Base-by-base conservation (phyloP, 2,797 vertebrate species). In the Lagodon rhomboides region DNA sequence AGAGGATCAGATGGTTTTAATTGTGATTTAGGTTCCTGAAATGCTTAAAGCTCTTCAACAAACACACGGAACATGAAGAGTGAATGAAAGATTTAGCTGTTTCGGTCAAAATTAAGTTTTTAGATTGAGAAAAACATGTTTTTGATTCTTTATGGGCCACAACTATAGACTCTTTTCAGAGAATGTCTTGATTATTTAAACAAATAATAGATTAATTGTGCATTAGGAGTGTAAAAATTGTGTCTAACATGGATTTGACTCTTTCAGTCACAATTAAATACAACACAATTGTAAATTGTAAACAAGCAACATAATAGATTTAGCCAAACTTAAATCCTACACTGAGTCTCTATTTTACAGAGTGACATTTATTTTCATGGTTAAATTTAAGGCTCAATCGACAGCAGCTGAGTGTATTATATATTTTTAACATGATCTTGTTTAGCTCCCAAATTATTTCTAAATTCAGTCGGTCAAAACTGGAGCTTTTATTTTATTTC, bases 1-100 rank as follows among this genome's bases (percentile, higher is more conserved):
- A 74, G 54, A 78, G 17, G 22, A 68, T 79, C 80, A 27, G 53
- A 25, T 27, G 67, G 49, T 18, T 69, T 59, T 60, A 63, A 60
- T 68, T 69, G 44, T 25, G 63, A 65, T 43, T 80, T 58, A 16
- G 12, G 59, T 70, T 74, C n/a, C 55, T 18, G 3, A 69, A 73
- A 73, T 7, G 25, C 70, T 70, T 61, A 0, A 61, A 43, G 10
- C 12, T 13, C 47, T 46, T 2, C 1, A 43, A 41, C 59, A 74
- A 61, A 78, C 61, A 9, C 17, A 25, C 2, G 8, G 11, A 38
- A 38, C 38, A 38, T 38, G 12, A 44, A 27, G 17, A 71, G 10
- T 41, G 13, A n/a, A 51, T n/a, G 4, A 68, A 34, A 46, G 22
- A 3, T 43, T 71, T 60, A 8, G 6, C 53, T 25, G 20, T 60